Evolutionary conservation across 2,888 invertebrate species (phyloP), one percentile per base, ranked within the genome.

Genomic region (Mamestra brassicae): DNA sequence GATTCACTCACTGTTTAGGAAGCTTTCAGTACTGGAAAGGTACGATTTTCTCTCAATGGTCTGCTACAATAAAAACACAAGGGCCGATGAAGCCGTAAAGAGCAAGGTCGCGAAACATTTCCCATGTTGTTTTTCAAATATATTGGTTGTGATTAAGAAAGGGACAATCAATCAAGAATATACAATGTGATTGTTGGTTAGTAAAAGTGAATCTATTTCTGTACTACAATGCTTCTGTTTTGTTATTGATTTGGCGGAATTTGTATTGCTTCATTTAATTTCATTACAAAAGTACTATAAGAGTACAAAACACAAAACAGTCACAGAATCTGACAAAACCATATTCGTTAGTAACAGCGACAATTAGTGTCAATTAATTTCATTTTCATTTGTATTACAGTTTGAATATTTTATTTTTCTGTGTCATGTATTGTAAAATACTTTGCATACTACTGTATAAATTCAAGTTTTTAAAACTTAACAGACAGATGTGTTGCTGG

Each of bases 11-110:
- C 3, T 64, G 38, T 36, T 42, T 42, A 38, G 26, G 34, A 38
- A 42, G 15, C 15, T 34, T 47, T 45, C 15, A 26, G 15, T 61
- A 42, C 26, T 26, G 26, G 26, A 26, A 26, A 26, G 26, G 26
- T 26, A 26, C 26, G 26, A 26, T 26, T 26, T 26, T 26, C 26
- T 26, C 26, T 26, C 26, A 26, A 26, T 26, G 26, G 26, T 26
- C 26, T 36, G 17, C 15, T 17, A 34, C 7, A 13, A 69, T 68
- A 36, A 26, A 17, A 38, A 60, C 10, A 38, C 26, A 4, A 63
- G 34, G 47, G 34, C 10, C 34, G 42, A 36, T 50, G 75, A 75
- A 75, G 45, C 75, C 74, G 11, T 78, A 61, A n/a, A 61, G 8
- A 57, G 11, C 42, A 57, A 47, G 52, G 11, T 42, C n/a, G 11